phyloP scores from a whole-genome alignment of 1,140 invertebrate genomes.

The Telenomus remus region DNA sequence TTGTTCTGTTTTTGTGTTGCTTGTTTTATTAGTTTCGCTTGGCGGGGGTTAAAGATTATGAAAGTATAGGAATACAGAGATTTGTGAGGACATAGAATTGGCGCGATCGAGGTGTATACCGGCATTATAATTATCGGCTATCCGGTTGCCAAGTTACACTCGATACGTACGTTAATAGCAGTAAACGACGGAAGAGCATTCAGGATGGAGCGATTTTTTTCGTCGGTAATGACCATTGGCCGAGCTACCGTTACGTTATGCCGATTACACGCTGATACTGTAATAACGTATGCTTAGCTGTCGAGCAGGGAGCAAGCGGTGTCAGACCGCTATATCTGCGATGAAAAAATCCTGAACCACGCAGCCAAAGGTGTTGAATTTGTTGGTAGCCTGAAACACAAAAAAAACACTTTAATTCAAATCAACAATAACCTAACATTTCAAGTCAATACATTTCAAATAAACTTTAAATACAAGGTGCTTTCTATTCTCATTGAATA shows the following conservation, averaged over 20 bases:
- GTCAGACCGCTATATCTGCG: conserved; percentile 41
- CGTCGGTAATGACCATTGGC: conserved; percentile 45
- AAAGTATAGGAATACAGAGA: conserved; percentile 24
- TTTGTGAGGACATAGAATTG: conserved; percentile 50
- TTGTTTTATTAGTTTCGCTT: too few relatives aligned
- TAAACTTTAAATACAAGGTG: too few relatives aligned
- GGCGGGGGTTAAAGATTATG: too few relatives aligned
- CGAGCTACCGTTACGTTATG: conserved; percentile 57
- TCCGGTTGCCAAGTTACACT: conserved; percentile 58
- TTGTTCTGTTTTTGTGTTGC: too few relatives aligned
- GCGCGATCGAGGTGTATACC: conserved; percentile 46
- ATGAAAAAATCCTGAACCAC: conserved; percentile 36
- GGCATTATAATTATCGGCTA: conserved; percentile 59
- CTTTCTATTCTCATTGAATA: too few relatives aligned
- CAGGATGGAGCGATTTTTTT: conserved; percentile 48
- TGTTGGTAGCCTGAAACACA: conserved; percentile 14
- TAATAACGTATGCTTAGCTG: conserved; percentile 53
- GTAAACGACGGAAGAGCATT: conserved; percentile 56
- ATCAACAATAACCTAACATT: too few relatives aligned
- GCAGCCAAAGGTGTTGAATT: conserved; percentile 31
- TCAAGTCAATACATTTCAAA: too few relatives aligned
- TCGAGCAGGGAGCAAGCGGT: conserved; percentile 35
- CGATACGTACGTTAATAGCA: conserved; percentile 49
- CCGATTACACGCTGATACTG: conserved; percentile 52
- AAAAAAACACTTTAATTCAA: too few relatives aligned